Evolutionary conservation across 2,797 vertebrate species (phyloP), one percentile per base, ranked within the genome.

Genomic region (Lacerta viridis): DNA sequence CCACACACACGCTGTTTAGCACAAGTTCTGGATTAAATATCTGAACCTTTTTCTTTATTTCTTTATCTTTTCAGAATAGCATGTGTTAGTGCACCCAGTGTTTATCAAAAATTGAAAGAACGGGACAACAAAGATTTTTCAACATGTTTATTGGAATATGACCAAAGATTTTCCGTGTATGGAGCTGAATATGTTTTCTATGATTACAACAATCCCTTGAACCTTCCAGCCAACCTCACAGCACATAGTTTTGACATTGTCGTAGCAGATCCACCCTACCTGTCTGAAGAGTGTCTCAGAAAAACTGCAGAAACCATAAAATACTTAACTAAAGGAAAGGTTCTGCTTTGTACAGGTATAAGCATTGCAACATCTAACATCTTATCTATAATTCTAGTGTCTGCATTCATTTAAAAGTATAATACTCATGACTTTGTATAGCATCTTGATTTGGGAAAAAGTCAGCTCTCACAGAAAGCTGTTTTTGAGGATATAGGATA

Each of bases 331-430:
- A 98, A 96, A 95, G 98, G 96, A 89, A 99, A 99, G 96, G 97
- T 99, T 93, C 96, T 99, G 92, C 97, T 99, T 80, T 99, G 99
- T 89, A 99, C 99, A 97, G 99, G 99, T 99, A 95, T 93, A 64
- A 43, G 25, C 6, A 68, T 36, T 80, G 27, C 20, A 50, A 66
- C 15, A 78, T 46, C 2, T 87, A 41, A 82, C n/a, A 50, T 10
- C n/a, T 83, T 18, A 27, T 11, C 43, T 29, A 4, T 61, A 13
- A 33, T 46, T 80, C 43, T 55, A 72, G 25, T 71, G 25, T 39
- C 15, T 78, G 29, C 41, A 50, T 86, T 80, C 8, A 10, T 69
- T 55, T 27, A 29, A 59, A 80, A 71, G 15, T 43, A 5, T 18
- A 29, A 10, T 6, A 18, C n/a, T n/a, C 36, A 23, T 66, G n/a